Evolutionary conservation across 2,113 vertebrate genomes (phyloP), one percentile per base, ranked within the genome.

Genomic region (Todiramphus saurophagus): DNA sequence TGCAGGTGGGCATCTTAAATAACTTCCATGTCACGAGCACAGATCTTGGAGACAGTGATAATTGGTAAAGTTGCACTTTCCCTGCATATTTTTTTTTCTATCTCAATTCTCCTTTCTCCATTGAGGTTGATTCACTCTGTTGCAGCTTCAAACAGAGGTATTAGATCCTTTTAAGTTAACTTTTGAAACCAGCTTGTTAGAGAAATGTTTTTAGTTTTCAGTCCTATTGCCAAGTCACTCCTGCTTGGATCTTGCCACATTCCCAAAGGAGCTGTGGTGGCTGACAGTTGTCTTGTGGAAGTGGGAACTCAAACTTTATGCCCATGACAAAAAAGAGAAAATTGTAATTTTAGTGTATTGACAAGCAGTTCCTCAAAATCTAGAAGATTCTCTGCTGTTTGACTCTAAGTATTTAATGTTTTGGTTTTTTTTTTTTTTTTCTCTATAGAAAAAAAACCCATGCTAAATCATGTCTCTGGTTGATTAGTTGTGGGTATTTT

Each of bases 401-500:
- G 37, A 70, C 28, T 77, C 35, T 56, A 62, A 63, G 35, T 74
- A 80, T 82, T 86, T 89, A n/a, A 73, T 83, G 3, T 3, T 77
- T 46, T 16, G 46, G 46, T 12, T 13, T 7, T 78, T n/a, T 83
- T 83, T 63, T 80, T 35, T 37, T 37, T 63, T 80, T 35, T 37
- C 9, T 14, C n/a, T 39, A 27, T 50, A 37, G 73, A 53, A 89
- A 76, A 37, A 58, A 37, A 58, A 95, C 91, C 24, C 23, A 35
- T 46, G 44, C 17, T 93, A 84, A 94, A 91, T 92, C 76, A 63
- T 67, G 25, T 89, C 92, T 92, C 73, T 13, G 55, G 43, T 9
- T 93, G 80, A 96, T 85, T 82, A 79, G 25, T 75, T 85, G 62
- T 92, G 23, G 30, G 7, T 85, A 78, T 84, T 92, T 90, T 94